phyloP scores from a whole-genome alignment of 2,797 vertebrate genomes.

The Helostoma temminkii region DNA sequence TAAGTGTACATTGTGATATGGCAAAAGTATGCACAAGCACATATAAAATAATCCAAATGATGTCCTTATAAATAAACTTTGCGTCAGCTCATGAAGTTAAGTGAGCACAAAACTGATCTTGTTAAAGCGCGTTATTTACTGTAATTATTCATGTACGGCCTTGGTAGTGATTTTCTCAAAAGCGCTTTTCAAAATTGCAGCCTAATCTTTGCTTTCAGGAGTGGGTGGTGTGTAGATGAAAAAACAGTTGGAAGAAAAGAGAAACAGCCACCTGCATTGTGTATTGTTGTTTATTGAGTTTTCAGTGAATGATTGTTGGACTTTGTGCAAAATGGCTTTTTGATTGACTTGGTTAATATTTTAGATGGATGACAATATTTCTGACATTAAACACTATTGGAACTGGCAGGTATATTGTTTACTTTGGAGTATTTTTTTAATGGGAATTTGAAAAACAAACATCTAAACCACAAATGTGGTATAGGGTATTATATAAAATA shows the following conservation, averaged over 20 bases:
- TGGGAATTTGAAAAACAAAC: neutral
- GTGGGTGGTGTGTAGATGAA: slow-evolving; percentile 17
- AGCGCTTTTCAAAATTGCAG: slow-evolving; percentile 13
- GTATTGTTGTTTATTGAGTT: neutral
- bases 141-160: neutral
- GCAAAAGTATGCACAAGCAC: too few species aligned
- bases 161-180: slow-evolving; percentile 5
- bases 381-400: neutral
- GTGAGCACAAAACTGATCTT: neutral
- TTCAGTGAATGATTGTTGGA: neutral
- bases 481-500: too few species aligned
- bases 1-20: neutral
- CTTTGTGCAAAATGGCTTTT: neutral
- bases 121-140: neutral
- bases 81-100: neutral
- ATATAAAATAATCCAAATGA: too few species aligned
- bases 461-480: neutral
- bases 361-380: too few species aligned
- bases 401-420: neutral
- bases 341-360: neutral
- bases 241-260: slow-evolving; percentile 3
- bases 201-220: slow-evolving; percentile 5
- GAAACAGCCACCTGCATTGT: slow-evolving; percentile 1
- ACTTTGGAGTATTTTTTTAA: neutral
- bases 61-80: neutral